Base-by-base conservation (phyloP, 2,888 invertebrate genomes). In the Euzetes globulus region DNA sequence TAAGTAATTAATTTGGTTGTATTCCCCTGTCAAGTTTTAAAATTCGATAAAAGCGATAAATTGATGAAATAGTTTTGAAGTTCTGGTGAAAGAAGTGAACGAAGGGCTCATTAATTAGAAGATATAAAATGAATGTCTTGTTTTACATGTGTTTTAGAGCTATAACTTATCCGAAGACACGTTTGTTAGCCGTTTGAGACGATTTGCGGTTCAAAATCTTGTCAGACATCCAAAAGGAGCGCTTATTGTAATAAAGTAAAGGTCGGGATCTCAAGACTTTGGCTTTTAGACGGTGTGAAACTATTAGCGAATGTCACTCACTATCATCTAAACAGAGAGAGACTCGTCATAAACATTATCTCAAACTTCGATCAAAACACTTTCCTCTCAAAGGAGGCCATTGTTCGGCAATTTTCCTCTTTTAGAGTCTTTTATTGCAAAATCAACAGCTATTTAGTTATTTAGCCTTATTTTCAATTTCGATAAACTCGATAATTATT, bases 291-390 rank as follows among this genome's bases (percentile, higher is more conserved):
- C 63, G 63, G 37, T 65, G 63, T 13, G 9, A 65, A 65, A 19
- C 63, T 37, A 33, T 65, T 65, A 65, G 33, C 63, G 19, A 65
- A 65, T 65, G 63, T 65, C 63, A 65, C 19, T 65, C 63, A 65
- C 41, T 65, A 65, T 65, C 58, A 13, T 27, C 70, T 45, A 45
- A 68, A 68, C 19, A 68, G 45, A 27, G 4, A n/a, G 22, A 47
- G 13, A 25, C 70, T 70, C 15, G 70, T 70, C 68, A 41, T 47
- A 45, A 70, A 45, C 6, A 45, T 70, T 70, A 70, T 70, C 70
- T 70, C 22, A 25, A 15, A 70, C 45, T 47, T 47, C 19, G 37
- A 70, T 70, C 70, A 70, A 45, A 68, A 70, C 45, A 45, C 63
- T 65, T 65, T 65, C n/a, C 5, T 15, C 29, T 65, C n/a, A 65